Base-by-base conservation (phyloP, 2,113 vertebrate species). In the Chauna torquata region DNA sequence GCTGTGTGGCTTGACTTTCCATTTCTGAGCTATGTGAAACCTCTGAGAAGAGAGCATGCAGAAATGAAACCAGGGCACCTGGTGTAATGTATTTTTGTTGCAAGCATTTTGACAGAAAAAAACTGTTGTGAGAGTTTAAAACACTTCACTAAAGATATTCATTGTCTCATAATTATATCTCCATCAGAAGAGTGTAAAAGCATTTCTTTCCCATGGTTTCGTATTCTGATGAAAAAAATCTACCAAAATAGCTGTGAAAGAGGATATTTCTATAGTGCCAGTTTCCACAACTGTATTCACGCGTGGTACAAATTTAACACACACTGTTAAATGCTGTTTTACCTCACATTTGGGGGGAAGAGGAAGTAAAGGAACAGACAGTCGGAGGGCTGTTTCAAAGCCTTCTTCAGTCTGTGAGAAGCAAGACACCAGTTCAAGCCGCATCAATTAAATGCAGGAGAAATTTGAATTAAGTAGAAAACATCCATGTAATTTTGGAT, bases 1-100 rank as follows among this genome's bases (percentile, higher is more conserved):
- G 19, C 84, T 74, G 62, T 62, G 70, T 77, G 91, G 86, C 66
- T 62, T 83, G 71, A 95, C 78, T 95, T 95, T 97, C 84, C 75
- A 58, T 86, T 95, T 94, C 84, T 88, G 84, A 92, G 68, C n/a
- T 92, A 85, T 55, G 50, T 82, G 92, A 97, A 94, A 97, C 89
- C 86, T 92, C 62, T 80, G 84, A 92, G 80, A 93, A 71, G 61
- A 50, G 24, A 88, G 25, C 62, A 81, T 68, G 81, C 66, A 97
- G 95, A 97, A 97, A 89, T 68, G 94, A 97, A 97, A 97, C 91
- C 74, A 85, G 91, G 89, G 50, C 89, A 96, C 91, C 96, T 87
- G 95, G 62, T 70, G 66, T 71, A 95, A 95, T 87, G 45, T 94
- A 92, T 95, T 97, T 96, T 88, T 94, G 70, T 87, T 90, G 62